Base-by-base conservation (phyloP, 2,113 vertebrate species). In the Lota lota region DNA sequence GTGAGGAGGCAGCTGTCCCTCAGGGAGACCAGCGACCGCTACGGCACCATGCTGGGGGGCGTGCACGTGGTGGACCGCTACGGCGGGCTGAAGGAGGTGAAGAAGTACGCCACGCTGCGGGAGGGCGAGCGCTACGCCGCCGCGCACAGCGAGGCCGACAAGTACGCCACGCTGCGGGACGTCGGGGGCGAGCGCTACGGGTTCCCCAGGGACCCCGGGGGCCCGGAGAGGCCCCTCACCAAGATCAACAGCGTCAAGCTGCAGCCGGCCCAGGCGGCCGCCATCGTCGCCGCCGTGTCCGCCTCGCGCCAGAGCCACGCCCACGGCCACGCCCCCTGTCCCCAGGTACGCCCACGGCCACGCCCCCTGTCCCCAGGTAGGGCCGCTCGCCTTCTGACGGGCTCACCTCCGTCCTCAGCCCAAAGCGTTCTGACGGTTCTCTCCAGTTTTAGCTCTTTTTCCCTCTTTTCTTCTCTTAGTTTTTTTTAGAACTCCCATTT, bases 231-330 rank as follows among this genome's bases (percentile, higher is more conserved):
- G 61, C 82, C 94, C 0, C 77, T 94, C 66, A 92, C 93, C 0
- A 96, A 95, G 82, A 94, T 95, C 20, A 96, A 92, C 79, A 95
- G 95, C 0, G 91, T 95, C 1, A 95, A 94, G 70, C 78, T 94
- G 2, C 93, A 95, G 73, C 89, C 94, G 0, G 78, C 90, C 54
- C 90, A 89, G 70, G 86, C 87, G 0, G 83, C 87, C 0, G 87
- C 83, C 63, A 87, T 88, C 10, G 82, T 83, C 1, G 83, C 89
- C 0, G 83, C 87, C 0, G 87, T 86, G 53, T 81, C 85, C 0
- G 82, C 85, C 0, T 85, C 88, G 1, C 91, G 73, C 67, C 93
- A 77, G 64, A 72, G 67, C 60, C 84, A 85, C 5, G 40, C 40
- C 40, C 28, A 33, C 28, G 28, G 40, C 40, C 36, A 1, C 36